Percentiles rank a stretch among this genome's conserved stretches.
Conservation (phyloP, 2,888 invertebrate species). For the Vannuccia rotundouncinata region DNA sequence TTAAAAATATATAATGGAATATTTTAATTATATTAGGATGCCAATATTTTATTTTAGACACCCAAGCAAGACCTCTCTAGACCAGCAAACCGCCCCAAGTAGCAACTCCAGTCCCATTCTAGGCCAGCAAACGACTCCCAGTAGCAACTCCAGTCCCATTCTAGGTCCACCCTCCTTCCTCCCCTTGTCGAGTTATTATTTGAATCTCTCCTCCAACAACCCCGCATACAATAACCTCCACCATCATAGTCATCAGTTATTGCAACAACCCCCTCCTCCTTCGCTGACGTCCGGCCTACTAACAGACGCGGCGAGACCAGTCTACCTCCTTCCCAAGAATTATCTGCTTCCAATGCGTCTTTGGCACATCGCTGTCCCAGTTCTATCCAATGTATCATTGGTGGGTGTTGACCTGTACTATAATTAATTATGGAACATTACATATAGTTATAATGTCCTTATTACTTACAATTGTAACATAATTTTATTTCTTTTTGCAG, state of each 20-base stretch:
- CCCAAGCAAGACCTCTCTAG: not conserved
- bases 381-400: not conserved
- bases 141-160: not conserved
- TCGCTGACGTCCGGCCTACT: not conserved
- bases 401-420: no score
- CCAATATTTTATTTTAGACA: not conserved
- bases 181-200: not conserved
- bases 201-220: not conserved
- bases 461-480: not conserved
- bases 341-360: constrained; percentile 6
- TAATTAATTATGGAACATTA: not conserved
- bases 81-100: no score
- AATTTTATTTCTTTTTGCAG: not conserved
- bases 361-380: not conserved
- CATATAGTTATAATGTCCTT: not conserved
- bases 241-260: not conserved
- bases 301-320: not conserved
- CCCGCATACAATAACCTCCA: not conserved
- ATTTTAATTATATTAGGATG: not conserved
- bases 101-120: not conserved
- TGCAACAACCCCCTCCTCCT: not conserved
- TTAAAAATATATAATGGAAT: not conserved
- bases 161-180: not conserved
- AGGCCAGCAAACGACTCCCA: no score
- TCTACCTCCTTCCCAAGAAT: not conserved